Conservation (phyloP, 2,888 invertebrate genomes). For the Bombylius discolor region DNA sequence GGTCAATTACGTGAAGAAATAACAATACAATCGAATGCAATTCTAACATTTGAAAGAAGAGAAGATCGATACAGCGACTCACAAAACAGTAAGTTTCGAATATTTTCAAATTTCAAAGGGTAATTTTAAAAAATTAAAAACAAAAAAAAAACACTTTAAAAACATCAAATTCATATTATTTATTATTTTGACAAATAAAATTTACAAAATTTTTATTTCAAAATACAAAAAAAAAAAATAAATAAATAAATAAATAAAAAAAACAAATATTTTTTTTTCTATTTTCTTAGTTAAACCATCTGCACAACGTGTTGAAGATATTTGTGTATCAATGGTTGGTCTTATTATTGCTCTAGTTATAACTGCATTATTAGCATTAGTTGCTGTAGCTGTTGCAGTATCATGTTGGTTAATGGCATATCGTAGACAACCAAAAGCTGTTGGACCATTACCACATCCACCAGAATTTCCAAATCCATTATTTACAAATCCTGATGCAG, state of each 20-base stretch:
- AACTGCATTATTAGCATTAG: slow-evolving; percentile 79
- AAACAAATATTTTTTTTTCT: slow-evolving; percentile 2
- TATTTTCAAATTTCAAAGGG: background rate
- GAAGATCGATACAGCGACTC: slow-evolving; percentile 68
- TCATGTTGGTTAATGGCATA: slow-evolving; percentile 94
- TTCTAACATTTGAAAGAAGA: slow-evolving; percentile 75
- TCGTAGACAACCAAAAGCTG: slow-evolving; percentile 70
- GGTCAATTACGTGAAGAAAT: slow-evolving; percentile 87
- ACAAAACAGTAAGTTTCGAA: slow-evolving; percentile 52
- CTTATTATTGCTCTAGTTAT: slow-evolving; percentile 85
- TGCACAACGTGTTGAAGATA: slow-evolving; percentile 55
- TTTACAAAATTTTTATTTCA: background rate
- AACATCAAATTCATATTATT: background rate
- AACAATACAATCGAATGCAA: slow-evolving; percentile 82
- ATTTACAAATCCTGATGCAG: slow-evolving; percentile 69
- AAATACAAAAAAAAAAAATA: no score
- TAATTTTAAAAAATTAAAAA: background rate
- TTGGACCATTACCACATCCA: slow-evolving; percentile 86
- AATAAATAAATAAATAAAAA: no score
- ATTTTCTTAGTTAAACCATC: slow-evolving; percentile 33
- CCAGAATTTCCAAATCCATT: slow-evolving; percentile 91
- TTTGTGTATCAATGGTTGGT: slow-evolving; percentile 88
- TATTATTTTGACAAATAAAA: background rate
- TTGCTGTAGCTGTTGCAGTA: slow-evolving; percentile 87
- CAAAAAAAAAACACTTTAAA: no score